Evolutionary conservation across 2,888 invertebrate species (phyloP).

Genomic region (Myopa tessellatipennis): DNA sequence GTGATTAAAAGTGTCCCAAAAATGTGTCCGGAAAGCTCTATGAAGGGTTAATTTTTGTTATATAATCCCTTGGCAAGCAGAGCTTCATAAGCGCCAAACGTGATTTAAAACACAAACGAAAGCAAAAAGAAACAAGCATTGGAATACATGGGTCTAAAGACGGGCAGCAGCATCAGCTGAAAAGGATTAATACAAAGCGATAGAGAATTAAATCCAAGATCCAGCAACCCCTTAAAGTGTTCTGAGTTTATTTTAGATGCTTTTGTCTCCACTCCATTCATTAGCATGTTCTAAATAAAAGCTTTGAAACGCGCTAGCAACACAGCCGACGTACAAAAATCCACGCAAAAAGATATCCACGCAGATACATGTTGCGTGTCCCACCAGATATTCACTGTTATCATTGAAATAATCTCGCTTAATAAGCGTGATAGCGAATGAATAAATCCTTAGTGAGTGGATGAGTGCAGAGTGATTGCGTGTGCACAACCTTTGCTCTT

Average conservation of each 20-base stretch:
- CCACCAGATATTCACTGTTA: conserved; percentile 26
- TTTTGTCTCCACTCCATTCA: background rate
- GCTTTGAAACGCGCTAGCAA: conserved; percentile 17
- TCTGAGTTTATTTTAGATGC: background rate
- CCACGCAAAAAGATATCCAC: background rate
- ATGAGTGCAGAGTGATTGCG: conserved; percentile 12
- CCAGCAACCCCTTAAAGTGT: conserved; percentile 11
- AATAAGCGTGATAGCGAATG: conserved; percentile 23
- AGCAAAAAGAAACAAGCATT: background rate
- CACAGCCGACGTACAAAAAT: conserved; percentile 12
- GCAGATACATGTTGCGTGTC: conserved; percentile 18
- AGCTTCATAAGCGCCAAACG: background rate
- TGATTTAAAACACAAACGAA: background rate
- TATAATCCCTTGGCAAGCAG: background rate
- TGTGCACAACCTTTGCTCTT: conserved; percentile 13
- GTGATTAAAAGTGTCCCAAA: background rate
- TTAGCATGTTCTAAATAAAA: background rate
- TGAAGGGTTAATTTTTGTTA: conserved; percentile 3
- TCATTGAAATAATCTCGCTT: conserved; percentile 36
- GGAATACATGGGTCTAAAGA: background rate
- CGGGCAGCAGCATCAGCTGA: background rate
- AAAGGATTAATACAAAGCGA: conserved; percentile 16
- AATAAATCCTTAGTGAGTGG: conserved; percentile 9
- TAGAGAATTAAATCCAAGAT: conserved; percentile 28
- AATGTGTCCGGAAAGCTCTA: background rate